Conservation (phyloP, 2,888 invertebrate species). For the Coremacera marginata region DNA sequence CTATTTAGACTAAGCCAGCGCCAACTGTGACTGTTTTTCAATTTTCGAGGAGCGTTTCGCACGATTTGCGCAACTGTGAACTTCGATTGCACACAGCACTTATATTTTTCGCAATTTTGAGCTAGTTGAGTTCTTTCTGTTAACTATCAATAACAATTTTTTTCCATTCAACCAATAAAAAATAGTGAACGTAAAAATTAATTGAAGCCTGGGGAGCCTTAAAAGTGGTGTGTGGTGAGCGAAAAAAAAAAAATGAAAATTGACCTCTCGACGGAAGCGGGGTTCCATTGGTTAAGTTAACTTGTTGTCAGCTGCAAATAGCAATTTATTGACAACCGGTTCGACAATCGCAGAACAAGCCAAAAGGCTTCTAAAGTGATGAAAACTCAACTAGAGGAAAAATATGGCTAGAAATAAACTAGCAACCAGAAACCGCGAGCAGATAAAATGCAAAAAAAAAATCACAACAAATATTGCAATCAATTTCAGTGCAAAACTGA, state of each 20-base stretch:
- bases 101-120: neutral
- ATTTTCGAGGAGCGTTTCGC: neutral
- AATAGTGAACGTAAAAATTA: neutral
- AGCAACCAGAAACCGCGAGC: neutral
- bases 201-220: neutral
- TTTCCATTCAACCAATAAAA: conserved; percentile 13
- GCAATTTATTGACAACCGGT: conserved; percentile 21
- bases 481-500: neutral
- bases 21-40: neutral
- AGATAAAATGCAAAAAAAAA: neutral
- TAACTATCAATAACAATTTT: neutral
- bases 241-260: too few species aligned
- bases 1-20: neutral
- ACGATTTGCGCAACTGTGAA: neutral
- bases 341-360: neutral
- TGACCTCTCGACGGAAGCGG: neutral
- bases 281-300: neutral
- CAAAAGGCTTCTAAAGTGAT: neutral
- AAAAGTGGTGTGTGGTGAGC: neutral
- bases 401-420: neutral
- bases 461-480: neutral
- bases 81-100: neutral
- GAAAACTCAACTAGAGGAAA: neutral
- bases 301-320: conserved; percentile 16
- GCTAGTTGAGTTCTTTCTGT: neutral